phyloP scores from a whole-genome alignment of 1,140 invertebrate species.

The Whitmania pigra region DNA sequence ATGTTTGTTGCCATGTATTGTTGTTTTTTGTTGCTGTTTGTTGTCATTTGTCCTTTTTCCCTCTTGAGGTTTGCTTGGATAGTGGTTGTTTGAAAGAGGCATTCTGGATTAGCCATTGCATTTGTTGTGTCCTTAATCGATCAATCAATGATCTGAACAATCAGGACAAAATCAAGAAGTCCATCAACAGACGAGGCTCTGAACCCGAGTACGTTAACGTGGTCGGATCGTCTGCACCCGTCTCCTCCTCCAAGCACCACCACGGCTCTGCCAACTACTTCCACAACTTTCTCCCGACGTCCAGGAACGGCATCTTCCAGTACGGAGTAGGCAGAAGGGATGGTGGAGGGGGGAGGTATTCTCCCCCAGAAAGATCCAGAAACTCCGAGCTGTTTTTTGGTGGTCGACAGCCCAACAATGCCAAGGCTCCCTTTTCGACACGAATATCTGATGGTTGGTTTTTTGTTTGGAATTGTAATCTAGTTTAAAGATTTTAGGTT shows the following conservation, averaged over 20 bases:
- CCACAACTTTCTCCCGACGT: not conserved
- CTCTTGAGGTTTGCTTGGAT: not conserved
- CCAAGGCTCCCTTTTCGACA: too few species aligned
- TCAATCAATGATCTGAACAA: too few species aligned
- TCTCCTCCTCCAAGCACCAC: conserved; percentile 6
- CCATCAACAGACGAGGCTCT: conserved; percentile 12
- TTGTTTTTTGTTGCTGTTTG: not conserved
- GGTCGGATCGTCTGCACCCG: not conserved
- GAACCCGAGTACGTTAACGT: conserved; percentile 19
- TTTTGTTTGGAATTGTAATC: too few species aligned
- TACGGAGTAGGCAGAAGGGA: not conserved
- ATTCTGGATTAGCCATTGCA: too few species aligned
- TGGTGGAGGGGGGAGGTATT: not conserved
- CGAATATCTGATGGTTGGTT: too few species aligned
- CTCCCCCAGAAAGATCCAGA: not conserved
- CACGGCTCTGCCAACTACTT: conserved; percentile 1
- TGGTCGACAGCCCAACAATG: too few species aligned
- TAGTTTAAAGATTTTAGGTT: too few species aligned
- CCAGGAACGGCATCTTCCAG: conserved; percentile 1
- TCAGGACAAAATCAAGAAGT: conserved; percentile 11
- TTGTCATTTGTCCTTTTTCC: not conserved
- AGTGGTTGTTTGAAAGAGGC: too few species aligned
- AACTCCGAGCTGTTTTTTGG: too few species aligned
- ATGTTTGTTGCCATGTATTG: not conserved
- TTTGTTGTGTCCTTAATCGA: too few species aligned